A percentile compares a stretch with the other conserved stretches of the same genome.
These are phyloP conservation scores for Carposina sasakii DNA, from an alignment of 1,140 invertebrate species.

Conservation along the genomic window DNA sequence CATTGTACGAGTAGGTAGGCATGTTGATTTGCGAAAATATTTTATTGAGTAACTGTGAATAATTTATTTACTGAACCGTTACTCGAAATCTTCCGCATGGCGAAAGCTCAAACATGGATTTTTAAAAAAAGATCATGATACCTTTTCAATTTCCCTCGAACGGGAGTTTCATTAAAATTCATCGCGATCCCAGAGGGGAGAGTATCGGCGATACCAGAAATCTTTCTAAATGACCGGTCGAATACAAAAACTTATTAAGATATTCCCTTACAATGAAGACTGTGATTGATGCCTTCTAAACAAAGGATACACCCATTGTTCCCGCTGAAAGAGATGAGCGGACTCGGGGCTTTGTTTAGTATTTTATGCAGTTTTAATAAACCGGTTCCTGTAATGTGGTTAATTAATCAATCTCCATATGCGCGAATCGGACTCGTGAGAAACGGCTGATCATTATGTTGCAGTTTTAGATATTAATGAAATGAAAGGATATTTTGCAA, in stretches of 20 bases:
- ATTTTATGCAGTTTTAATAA: slow-evolving; percentile 58
- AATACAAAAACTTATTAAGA: slow-evolving; percentile 67
- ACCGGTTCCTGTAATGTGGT: slow-evolving; percentile 49
- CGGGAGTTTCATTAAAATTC: slow-evolving; percentile 47
- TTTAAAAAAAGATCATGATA: slow-evolving; percentile 3
- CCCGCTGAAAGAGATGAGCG: slow-evolving; percentile 33
- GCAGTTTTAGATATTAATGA: no score
- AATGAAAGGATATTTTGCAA: no score
- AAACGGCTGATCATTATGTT: no score
- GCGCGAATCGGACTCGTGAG: no score
- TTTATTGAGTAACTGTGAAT: no score
- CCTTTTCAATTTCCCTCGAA: slow-evolving; percentile 30
- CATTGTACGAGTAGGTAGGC: no score
- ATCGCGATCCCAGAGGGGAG: slow-evolving; percentile 24
- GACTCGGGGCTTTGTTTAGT: slow-evolving; percentile 36
- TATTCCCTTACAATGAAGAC: slow-evolving; percentile 55
- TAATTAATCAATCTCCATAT: slow-evolving; percentile 52
- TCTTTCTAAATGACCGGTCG: slow-evolving; percentile 66
- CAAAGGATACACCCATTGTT: slow-evolving; percentile 57
- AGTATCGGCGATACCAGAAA: slow-evolving; percentile 35
- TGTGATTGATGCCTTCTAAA: slow-evolving; percentile 60
- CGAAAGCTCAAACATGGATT: no score
- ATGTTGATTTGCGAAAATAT: no score
- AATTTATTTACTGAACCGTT: no score
- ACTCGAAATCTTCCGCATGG: no score